Percentiles rank a stretch among this genome's conserved stretches.
phyloP scores from a whole-genome alignment of 30 jellyfish, hydroid and myxozoan genomes.

The Cassiopea xamachana region DNA sequence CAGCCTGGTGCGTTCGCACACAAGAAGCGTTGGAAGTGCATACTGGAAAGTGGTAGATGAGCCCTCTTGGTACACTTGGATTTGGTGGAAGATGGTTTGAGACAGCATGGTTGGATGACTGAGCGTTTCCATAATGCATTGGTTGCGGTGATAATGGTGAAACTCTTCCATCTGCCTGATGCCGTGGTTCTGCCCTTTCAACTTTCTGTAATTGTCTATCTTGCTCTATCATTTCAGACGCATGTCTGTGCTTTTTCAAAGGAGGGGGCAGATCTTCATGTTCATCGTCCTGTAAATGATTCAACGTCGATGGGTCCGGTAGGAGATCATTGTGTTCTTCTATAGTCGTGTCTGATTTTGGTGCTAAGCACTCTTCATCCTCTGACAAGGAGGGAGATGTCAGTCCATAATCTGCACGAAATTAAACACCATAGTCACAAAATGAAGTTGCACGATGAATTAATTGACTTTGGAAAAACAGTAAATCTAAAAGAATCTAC shows the following conservation, averaged over 20 bases:
- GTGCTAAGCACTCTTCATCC: conserved; percentile 14
- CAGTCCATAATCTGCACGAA: conserved; percentile 36
- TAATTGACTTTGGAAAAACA: too few species aligned
- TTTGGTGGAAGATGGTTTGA: conserved; percentile 19
- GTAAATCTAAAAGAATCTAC: too few species aligned
- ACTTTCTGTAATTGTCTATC: neutral
- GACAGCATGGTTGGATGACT: conserved; percentile 8
- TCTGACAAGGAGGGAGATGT: conserved; percentile 47
- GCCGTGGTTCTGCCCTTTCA: conserved; percentile 3
- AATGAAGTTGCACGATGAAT: too few species aligned
- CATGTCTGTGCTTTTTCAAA: conserved; percentile 22
- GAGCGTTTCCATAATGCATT: conserved; percentile 6
- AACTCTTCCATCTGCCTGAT: conserved; percentile 10
- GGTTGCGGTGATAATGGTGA: conserved; percentile 29
- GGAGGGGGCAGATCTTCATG: conserved; percentile 11
- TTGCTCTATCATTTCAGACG: neutral
- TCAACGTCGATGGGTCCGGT: conserved; percentile 7
- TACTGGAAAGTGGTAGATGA: conserved; percentile 37
- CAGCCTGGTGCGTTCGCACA: conserved; percentile 45
- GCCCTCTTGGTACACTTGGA: conserved; percentile 23
- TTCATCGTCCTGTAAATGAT: neutral
- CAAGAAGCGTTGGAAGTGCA: conserved; percentile 48
- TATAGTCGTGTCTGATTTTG: conserved; percentile 2
- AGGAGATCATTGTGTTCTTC: conserved; percentile 7
- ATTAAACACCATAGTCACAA: neutral